Evolutionary conservation across 1,140 invertebrate species (phyloP).

Genomic region (Eumaeus atala): DNA sequence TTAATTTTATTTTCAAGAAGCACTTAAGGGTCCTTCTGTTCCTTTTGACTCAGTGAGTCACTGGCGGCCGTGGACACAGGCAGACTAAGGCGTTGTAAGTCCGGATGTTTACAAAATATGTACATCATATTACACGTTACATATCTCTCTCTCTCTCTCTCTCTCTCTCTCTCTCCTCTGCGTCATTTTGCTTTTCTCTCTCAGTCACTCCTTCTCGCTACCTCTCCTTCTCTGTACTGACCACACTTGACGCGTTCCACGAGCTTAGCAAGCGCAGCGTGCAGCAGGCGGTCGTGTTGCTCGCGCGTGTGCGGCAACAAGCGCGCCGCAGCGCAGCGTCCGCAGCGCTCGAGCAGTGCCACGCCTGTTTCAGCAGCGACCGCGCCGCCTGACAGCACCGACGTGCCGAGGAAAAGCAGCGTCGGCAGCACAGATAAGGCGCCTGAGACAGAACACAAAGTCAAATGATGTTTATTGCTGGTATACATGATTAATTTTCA

Average conservation of each 20-base stretch:
- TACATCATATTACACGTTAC: no score
- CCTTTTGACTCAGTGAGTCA: no score
- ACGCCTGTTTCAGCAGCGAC: constrained; percentile 75
- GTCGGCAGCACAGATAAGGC: constrained; percentile 92
- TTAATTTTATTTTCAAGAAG: no score
- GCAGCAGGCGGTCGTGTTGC: constrained; percentile 87
- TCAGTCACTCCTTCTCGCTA: background rate
- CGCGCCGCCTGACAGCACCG: constrained; percentile 84
- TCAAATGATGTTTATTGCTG: background rate
- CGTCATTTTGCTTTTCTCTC: background rate
- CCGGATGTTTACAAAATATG: no score
- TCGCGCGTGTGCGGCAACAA: constrained; percentile 43
- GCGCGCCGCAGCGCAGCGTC: constrained; percentile 56
- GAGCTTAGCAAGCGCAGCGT: constrained; percentile 90
- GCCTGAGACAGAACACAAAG: constrained; percentile 68
- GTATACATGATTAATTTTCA: no score
- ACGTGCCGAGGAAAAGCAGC: constrained; percentile 92
- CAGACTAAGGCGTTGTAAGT: no score
- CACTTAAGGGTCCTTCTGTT: no score
- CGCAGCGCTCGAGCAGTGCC: constrained; percentile 74
- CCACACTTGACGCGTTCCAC: constrained; percentile 92
- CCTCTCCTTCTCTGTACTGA: constrained; percentile 20
- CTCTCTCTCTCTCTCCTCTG: background rate
- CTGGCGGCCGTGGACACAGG: no score
- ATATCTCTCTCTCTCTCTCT: no score